Evolutionary conservation across 1,140 invertebrate species (phyloP), one percentile per base, ranked within the genome.

Genomic region (Homarus americanus): DNA sequence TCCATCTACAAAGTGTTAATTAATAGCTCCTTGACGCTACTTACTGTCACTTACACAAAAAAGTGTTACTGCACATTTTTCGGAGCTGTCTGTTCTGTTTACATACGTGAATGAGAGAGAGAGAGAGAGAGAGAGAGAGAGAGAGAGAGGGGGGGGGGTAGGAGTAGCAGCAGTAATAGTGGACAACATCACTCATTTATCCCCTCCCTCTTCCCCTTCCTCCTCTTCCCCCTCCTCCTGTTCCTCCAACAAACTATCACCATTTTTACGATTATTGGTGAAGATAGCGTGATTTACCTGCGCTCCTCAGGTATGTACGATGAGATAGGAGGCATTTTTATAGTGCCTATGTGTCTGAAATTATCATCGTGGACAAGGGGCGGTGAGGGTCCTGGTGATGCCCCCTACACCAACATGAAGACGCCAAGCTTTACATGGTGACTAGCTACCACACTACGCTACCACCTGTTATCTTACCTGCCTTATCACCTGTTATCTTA

Each of bases 311-410:
- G 32, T 32, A 32, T 84, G 82, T 84, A 84, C 32, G 83, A 85
- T 85, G 83, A 85, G 83, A 85, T 85, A 85, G 83, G 36, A 75
- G 83, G 69, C 83, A 85, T 75, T 85, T 85, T 85, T 85, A 85
- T 85, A 75, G 83, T 34, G 66, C 40, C 69, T 75, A n/a, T 75
- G 83, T 84, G 82, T 84, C 66, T 38, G 66, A 10, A 38, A 44
- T 85, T 85, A 85, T 85, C 83, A 85, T 85, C 28, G 41, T 34
- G 24, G 24, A 85, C 83, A 85, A 28, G 40, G 20, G 9, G 12
- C 15, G 24, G 32, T 17, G 49, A 24, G 34, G 9, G 79, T 10
- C 20, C 44, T 3, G n/a, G 44, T 7, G 76, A 5, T 12, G n/a
- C n/a, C n/a, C n/a, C n/a, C n/a, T n/a, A n/a, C n/a, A n/a, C n/a